Percentiles rank a stretch among this genome's conserved stretches.
These are phyloP conservation scores for Drosophila kepulauana DNA, from an alignment of 1,140 invertebrate genomes.

Conservation along the genomic window DNA sequence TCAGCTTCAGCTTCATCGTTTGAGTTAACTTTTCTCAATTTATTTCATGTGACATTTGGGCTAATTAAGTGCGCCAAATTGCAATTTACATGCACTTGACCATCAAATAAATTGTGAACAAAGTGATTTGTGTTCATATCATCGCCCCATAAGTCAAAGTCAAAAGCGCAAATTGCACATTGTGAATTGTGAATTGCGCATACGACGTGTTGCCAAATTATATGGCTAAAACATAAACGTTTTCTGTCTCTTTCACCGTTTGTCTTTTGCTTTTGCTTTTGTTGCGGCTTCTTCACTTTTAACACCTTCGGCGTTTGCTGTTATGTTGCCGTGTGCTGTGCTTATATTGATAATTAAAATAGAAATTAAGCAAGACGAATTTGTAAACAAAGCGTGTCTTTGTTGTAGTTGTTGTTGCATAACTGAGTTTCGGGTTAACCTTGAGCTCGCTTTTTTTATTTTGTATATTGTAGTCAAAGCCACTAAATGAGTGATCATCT, in stretches of 20 bases:
- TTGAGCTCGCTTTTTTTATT: conserved; percentile 36
- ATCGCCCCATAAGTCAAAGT: conserved; percentile 49
- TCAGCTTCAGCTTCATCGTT: background rate
- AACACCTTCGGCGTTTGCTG: conserved; percentile 45
- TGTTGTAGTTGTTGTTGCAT: conserved; percentile 36
- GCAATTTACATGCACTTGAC: conserved; percentile 72
- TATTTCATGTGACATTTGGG: conserved; percentile 59
- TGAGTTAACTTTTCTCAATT: conserved; percentile 40
- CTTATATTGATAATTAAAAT: conserved; percentile 57
- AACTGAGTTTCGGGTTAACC: conserved; percentile 24
- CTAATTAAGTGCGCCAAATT: conserved; percentile 55
- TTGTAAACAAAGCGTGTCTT: conserved; percentile 44
- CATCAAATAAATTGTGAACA: conserved; percentile 27
- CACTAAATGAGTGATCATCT: conserved; percentile 61
- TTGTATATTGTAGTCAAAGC: conserved; percentile 23
- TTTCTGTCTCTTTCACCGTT: background rate
- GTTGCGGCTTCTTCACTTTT: conserved; percentile 52
- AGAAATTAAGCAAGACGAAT: conserved; percentile 52
- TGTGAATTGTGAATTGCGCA: conserved; percentile 43
- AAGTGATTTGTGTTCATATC: conserved; percentile 33
- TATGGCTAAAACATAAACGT: conserved; percentile 5
- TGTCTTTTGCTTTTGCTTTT: conserved; percentile 2
- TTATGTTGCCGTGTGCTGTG: conserved; percentile 2
- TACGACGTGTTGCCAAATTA: conserved; percentile 44
- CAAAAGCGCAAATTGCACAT: conserved; percentile 35